These are phyloP conservation scores for Choreutis nemorana DNA, from an alignment of 2,888 invertebrate species.

Conservation along the genomic window DNA sequence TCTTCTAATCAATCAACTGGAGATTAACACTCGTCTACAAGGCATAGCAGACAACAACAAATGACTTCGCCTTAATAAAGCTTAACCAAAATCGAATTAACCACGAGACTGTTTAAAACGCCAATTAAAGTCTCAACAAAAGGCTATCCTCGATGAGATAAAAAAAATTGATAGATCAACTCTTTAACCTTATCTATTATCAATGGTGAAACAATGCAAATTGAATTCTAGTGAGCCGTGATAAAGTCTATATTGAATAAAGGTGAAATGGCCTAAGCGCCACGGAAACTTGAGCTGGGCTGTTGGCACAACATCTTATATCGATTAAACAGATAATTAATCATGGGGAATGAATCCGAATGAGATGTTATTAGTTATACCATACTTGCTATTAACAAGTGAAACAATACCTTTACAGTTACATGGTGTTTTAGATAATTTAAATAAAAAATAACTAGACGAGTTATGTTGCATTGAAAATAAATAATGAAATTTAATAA, in stretches of 20 bases:
- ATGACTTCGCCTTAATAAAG: conserved; percentile 46
- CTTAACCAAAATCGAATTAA: conserved; percentile 57
- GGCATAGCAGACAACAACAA: conserved; percentile 49
- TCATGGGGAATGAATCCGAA: conserved; percentile 66
- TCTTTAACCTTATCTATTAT: conserved; percentile 59
- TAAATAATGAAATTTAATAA: too few relatives aligned
- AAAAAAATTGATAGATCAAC: conserved; percentile 64
- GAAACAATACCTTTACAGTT: conserved; percentile 47
- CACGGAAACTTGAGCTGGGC: conserved; percentile 43
- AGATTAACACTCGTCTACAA: conserved; percentile 50
- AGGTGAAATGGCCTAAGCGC: conserved; percentile 4
- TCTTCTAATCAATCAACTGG: conserved; percentile 57
- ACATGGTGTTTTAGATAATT: conserved; percentile 26
- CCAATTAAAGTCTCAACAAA: conserved; percentile 64
- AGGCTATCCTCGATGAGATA: conserved; percentile 61
- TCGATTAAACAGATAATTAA: conserved; percentile 68
- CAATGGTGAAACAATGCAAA: conserved; percentile 14
- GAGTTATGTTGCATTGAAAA: too few relatives aligned
- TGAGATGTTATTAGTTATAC: conserved; percentile 67
- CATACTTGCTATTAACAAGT: conserved; percentile 62
- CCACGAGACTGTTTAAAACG: conserved; percentile 55
- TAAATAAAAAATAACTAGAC: too few relatives aligned
- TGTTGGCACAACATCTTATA: conserved; percentile 67
- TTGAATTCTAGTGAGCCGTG: conserved; percentile 9
- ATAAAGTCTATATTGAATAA: conserved; percentile 17